Evolutionary conservation across 1,140 invertebrate species (phyloP), one percentile per base, ranked within the genome.

Genomic region (Druon quercuslanigerum): DNA sequence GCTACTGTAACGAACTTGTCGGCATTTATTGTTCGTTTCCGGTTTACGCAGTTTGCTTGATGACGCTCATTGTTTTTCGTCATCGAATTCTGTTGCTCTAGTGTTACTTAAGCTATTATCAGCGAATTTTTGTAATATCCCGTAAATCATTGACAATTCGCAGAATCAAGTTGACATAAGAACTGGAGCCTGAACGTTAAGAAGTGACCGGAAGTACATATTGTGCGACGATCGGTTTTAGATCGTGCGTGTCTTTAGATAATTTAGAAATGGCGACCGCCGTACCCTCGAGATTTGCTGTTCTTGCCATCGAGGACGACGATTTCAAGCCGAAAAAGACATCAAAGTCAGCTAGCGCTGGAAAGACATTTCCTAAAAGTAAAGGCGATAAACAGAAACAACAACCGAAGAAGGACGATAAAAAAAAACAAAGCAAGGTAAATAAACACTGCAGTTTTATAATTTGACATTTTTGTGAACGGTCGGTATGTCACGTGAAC

Each of bases 221-320:
- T 79, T 52, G 76, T 76, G 72, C 76, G 78, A 79, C 75, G 51
- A 76, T 78, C 71, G 3, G 54, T 51, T 60, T 81, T 57, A 51
- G 78, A 76, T 75, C 9, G 72, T 76, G 74, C 74, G 17, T 74
- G 12, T 71, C 40, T 9, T 51, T 17, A 11, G 3, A 73, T 75
- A 33, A 70, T 50, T n/a, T 60, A 50, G 20, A 87, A 90, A 92
- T 92, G 90, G 91, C 91, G 82, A 90, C 90, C 70, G 88, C 90
- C 14, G 88, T 92, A 17, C 91, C 92, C 2, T 92, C 92, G n/a
- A 82, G 92, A 73, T 93, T 93, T 80, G 90, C 92, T 72, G 90
- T 92, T 46, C 88, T 93, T 12, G 90, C 91, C 75, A 87, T 93
- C 33, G 92, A 93, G 52, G 92, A 92, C 71, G 92, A 92, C 75